Evolutionary conservation across 2,888 invertebrate genomes (phyloP).

Genomic region (Hymenopus coronatus): DNA sequence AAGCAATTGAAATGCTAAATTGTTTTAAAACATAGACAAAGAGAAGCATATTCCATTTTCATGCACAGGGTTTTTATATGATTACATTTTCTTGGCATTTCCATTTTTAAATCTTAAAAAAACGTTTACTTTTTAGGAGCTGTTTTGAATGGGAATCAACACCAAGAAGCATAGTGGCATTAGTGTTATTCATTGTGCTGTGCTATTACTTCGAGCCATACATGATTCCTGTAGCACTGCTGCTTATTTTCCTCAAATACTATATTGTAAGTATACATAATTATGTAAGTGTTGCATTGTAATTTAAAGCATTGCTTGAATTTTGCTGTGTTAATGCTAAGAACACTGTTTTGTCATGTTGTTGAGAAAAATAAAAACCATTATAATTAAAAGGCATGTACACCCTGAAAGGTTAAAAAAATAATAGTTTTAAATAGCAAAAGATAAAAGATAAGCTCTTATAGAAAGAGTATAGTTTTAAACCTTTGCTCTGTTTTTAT

Average conservation of each 20-base stretch:
- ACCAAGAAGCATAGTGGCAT: conserved; percentile 75
- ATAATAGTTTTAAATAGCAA: neutral
- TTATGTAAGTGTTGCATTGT: neutral
- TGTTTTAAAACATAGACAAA: neutral
- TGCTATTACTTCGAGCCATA: conserved; percentile 95
- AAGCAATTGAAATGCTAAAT: neutral
- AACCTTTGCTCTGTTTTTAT: too few species aligned
- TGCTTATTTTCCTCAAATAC: conserved; percentile 77
- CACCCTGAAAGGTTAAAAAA: neutral
- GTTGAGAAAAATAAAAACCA: neutral
- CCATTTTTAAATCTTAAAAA: neutral
- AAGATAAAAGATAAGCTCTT: too few species aligned
- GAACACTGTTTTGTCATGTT: neutral
- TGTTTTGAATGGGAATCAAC: conserved; percentile 98
- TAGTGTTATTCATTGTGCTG: conserved; percentile 79
- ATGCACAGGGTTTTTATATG: too few species aligned
- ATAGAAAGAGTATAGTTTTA: too few species aligned
- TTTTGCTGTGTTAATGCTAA: neutral
- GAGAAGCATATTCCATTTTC: neutral
- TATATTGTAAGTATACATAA: conserved; percentile 55
- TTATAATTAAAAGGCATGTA: neutral
- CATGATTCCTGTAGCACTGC: conserved; percentile 82
- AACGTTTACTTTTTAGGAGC: conserved; percentile 58
- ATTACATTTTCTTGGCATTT: neutral
- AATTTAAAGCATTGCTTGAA: neutral